A percentile compares a stretch with the other conserved stretches of the same genome.
phyloP scores from a whole-genome alignment of 2,797 vertebrate genomes.

The Paguma larvata region DNA sequence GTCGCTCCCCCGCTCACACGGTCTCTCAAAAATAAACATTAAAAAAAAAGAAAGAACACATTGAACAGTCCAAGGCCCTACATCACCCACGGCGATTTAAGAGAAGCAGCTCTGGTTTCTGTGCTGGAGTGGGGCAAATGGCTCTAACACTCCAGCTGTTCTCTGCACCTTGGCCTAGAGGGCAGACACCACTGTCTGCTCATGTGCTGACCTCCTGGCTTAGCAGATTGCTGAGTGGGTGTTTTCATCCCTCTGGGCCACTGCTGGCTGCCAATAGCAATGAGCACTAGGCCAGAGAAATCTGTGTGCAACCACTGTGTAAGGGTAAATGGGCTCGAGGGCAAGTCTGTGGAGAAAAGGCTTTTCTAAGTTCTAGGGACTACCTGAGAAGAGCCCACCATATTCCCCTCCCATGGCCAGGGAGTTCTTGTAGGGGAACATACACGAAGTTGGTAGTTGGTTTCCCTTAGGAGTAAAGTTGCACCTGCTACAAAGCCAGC shows the following conservation, averaged over 20 bases:
- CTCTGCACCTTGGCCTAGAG: slow-evolving; percentile 77
- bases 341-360: not conserved
- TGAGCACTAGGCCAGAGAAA: slow-evolving; percentile 66
- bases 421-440: not conserved
- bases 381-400: not conserved
- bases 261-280: not conserved
- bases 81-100: not conserved
- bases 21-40: no score
- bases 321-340: slow-evolving; percentile 49
- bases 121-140: slow-evolving; percentile 39
- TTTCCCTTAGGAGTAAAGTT: slow-evolving; percentile 30
- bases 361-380: not conserved
- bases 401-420: not conserved
- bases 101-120: slow-evolving; percentile 49
- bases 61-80: not conserved
- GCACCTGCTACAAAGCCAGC: not conserved
- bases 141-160: not conserved
- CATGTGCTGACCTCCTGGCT: slow-evolving; percentile 61
- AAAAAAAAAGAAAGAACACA: not conserved
- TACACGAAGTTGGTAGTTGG: not conserved
- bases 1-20: no score
- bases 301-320: not conserved
- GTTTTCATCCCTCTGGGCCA: slow-evolving; percentile 1
- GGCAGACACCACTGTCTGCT: slow-evolving; percentile 33
- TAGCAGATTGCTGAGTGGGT: slow-evolving; percentile 22